Conservation (phyloP, 2,797 vertebrate genomes). For the Cyclura pinguis region DNA sequence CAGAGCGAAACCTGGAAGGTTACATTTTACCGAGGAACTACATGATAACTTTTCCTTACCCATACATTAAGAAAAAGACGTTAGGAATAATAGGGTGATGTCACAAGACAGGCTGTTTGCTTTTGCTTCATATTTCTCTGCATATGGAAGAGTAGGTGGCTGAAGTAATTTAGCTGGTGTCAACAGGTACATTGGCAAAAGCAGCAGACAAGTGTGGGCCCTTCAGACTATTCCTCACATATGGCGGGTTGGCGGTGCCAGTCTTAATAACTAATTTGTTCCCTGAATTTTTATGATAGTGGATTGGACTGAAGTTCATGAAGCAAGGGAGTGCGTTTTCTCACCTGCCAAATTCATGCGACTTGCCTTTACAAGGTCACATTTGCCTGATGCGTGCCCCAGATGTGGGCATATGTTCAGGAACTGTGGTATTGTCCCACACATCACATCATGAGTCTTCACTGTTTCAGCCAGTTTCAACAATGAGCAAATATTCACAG, state of each 20-base stretch:
- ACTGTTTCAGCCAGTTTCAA: neutral
- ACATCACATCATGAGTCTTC: slow-evolving; percentile 3
- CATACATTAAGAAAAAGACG: neutral
- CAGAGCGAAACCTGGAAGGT: neutral
- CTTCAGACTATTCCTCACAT: neutral
- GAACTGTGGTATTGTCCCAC: neutral
- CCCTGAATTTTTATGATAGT: neutral
- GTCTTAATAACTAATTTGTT: neutral
- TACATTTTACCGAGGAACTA: neutral
- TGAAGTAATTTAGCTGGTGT: neutral
- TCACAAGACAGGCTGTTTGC: neutral
- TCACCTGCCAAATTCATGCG: neutral
- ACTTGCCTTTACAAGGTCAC: neutral
- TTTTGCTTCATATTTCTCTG: too few species aligned
- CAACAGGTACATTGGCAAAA: neutral
- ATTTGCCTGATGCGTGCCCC: slow-evolving; percentile 11
- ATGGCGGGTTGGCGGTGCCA: neutral
- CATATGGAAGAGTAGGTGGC: neutral
- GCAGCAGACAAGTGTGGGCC: neutral
- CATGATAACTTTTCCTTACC: neutral
- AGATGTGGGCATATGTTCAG: neutral
- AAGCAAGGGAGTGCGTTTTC: slow-evolving; percentile 10
- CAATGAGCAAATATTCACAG: neutral
- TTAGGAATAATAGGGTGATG: neutral
- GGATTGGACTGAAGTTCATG: slow-evolving; percentile 1